Conservation (phyloP, 2,888 invertebrate species). For the Disparrhopalites patrizii region DNA sequence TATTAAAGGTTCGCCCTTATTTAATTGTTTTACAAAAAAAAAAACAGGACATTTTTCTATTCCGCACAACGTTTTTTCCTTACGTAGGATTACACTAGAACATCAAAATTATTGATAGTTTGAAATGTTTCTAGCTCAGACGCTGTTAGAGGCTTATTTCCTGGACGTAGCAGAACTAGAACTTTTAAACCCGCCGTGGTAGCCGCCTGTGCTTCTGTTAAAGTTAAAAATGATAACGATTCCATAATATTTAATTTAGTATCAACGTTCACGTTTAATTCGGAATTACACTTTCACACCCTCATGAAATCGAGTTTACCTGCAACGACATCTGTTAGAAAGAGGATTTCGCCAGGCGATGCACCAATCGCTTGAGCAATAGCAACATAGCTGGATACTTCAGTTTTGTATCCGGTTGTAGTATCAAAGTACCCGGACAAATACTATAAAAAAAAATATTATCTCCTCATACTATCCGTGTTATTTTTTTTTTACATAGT, state of each 20-base stretch:
- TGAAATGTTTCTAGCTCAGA: slow-evolving; percentile 12
- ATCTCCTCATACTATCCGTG: neutral
- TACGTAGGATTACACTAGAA: neutral
- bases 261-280: neutral
- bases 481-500: too few relatives aligned
- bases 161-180: slow-evolving; percentile 70
- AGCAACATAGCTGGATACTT: slow-evolving; percentile 69
- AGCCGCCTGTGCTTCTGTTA: slow-evolving; percentile 83
- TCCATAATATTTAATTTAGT: neutral
- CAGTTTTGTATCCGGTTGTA: slow-evolving; percentile 73
- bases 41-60: too few relatives aligned
- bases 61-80: too few relatives aligned
- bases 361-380: slow-evolving; percentile 67
- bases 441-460: slow-evolving; percentile 52
- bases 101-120: slow-evolving; percentile 4
- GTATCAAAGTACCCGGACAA: slow-evolving; percentile 84
- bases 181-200: slow-evolving; percentile 66
- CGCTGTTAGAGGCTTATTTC: slow-evolving; percentile 57
- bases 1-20: too few relatives aligned
- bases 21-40: too few relatives aligned
- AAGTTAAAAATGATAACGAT: slow-evolving; percentile 41
- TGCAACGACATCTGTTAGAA: slow-evolving; percentile 78
- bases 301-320: slow-evolving; percentile 56
- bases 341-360: slow-evolving; percentile 67
- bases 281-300: neutral